These are phyloP conservation scores for Poliocrania exsul DNA, from an alignment of 2,797 vertebrate genomes.

Conservation along the genomic window DNA sequence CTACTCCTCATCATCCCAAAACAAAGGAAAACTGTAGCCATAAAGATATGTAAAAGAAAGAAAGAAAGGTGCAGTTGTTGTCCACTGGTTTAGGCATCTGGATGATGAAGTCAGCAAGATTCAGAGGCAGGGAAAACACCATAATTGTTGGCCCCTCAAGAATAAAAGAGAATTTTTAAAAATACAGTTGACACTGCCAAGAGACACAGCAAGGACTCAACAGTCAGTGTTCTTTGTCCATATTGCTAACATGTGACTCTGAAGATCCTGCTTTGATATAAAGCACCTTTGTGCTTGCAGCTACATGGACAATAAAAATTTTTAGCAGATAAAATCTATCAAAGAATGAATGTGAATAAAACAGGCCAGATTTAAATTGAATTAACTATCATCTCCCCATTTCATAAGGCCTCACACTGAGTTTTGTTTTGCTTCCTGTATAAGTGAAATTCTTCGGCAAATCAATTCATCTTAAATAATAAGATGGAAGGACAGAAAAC, in stretches of 20 bases:
- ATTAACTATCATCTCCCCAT: background rate
- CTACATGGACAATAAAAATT: background rate
- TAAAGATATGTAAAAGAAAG: background rate
- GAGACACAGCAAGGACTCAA: background rate
- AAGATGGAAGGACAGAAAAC: background rate
- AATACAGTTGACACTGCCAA: background rate
- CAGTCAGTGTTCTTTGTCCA: background rate
- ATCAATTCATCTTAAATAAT: background rate
- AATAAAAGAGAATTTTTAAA: background rate
- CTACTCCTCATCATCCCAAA: background rate
- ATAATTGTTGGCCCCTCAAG: background rate
- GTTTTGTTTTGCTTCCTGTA: background rate
- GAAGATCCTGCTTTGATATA: background rate
- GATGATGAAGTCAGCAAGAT: background rate
- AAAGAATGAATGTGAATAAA: background rate
- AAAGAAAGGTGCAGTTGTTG: background rate
- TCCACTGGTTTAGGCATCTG: background rate
- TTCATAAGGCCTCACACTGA: background rate
- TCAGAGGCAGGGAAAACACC: background rate
- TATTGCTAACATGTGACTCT: background rate
- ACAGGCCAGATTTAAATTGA: background rate
- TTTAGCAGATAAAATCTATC: background rate
- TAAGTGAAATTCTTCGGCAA: background rate
- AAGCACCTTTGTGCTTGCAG: background rate
- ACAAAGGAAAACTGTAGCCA: background rate